Conservation (phyloP, 2,888 invertebrate genomes). For the Luffia ferchaultella region DNA sequence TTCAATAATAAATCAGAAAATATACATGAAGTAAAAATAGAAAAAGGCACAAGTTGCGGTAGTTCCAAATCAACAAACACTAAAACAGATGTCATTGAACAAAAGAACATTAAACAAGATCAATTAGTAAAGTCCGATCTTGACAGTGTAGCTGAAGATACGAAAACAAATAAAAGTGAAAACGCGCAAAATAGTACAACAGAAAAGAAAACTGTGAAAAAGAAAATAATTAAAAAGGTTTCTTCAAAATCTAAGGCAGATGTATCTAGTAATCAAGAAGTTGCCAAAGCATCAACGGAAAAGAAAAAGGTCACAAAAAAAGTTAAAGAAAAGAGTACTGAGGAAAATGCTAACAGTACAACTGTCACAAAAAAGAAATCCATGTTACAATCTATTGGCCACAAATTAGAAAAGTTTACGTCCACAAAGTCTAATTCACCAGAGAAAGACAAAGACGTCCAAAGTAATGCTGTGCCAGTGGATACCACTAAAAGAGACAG, state of each 20-base stretch:
- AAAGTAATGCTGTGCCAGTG: slow-evolving; percentile 17
- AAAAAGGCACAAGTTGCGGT: slow-evolving; percentile 28
- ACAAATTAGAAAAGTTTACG: slow-evolving; percentile 76
- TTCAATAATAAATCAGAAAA: slow-evolving; percentile 21
- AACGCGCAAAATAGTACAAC: slow-evolving; percentile 22
- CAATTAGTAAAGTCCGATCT: too few species aligned
- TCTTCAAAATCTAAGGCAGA: slow-evolving; percentile 55
- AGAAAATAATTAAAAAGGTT: slow-evolving; percentile 53
- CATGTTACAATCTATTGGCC: slow-evolving; percentile 79
- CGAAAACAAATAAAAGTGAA: slow-evolving; percentile 4
- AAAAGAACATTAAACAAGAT: too few species aligned
- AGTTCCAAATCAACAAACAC: slow-evolving; percentile 7
- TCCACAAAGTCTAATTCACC: slow-evolving; percentile 58
- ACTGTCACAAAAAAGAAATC: slow-evolving; percentile 66
- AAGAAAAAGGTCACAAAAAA: slow-evolving; percentile 55
- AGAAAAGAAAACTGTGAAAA: slow-evolving; percentile 53
- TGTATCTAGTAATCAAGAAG: slow-evolving; percentile 29
- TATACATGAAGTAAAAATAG: slow-evolving; percentile 22
- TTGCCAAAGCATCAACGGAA: slow-evolving; percentile 35
- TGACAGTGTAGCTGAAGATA: too few species aligned
- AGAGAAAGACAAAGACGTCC: slow-evolving; percentile 51
- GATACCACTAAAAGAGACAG: slow-evolving; percentile 30
- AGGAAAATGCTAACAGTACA: slow-evolving; percentile 33
- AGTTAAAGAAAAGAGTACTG: slow-evolving; percentile 39
- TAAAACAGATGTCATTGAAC: slow-evolving; percentile 5